A percentile compares a stretch with the other conserved stretches of the same genome.
phyloP scores from a whole-genome alignment of 2,888 invertebrate species.

The Megaustenia siamemsis region DNA sequence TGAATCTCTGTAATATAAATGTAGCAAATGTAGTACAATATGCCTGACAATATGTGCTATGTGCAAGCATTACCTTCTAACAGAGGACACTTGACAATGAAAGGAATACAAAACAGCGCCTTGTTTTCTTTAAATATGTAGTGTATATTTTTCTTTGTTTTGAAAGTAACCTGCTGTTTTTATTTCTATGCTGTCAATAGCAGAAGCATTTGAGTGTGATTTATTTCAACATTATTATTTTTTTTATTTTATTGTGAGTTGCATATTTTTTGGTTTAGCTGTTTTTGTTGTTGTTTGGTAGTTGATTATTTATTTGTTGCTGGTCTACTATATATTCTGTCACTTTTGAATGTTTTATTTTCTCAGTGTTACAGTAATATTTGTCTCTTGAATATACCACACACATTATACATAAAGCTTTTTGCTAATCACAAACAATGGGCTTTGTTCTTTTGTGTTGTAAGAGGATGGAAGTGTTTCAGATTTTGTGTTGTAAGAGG shows the following conservation, averaged over 20 bases:
- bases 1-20: too few species aligned
- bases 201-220: constrained; percentile 17
- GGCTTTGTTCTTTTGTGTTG: not conserved
- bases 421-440: not conserved
- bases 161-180: not conserved
- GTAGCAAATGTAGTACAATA: too few species aligned
- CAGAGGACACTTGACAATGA: too few species aligned
- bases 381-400: not conserved
- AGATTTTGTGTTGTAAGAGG: too few species aligned
- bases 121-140: not conserved
- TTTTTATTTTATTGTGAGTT: not conserved
- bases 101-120: too few species aligned
- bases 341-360: not conserved
- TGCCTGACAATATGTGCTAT: too few species aligned
- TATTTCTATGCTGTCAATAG: not conserved
- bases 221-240: not conserved
- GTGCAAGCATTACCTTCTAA: too few species aligned
- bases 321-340: not conserved
- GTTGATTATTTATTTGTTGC: not conserved
- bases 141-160: not conserved
- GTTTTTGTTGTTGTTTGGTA: constrained; percentile 1
- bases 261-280: not conserved
- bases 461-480: not conserved
- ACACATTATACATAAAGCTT: constrained; percentile 17
- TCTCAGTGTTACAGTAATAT: not conserved